These are phyloP conservation scores for Phortica magna DNA, from an alignment of 2,888 invertebrate species.

Conservation along the genomic window DNA sequence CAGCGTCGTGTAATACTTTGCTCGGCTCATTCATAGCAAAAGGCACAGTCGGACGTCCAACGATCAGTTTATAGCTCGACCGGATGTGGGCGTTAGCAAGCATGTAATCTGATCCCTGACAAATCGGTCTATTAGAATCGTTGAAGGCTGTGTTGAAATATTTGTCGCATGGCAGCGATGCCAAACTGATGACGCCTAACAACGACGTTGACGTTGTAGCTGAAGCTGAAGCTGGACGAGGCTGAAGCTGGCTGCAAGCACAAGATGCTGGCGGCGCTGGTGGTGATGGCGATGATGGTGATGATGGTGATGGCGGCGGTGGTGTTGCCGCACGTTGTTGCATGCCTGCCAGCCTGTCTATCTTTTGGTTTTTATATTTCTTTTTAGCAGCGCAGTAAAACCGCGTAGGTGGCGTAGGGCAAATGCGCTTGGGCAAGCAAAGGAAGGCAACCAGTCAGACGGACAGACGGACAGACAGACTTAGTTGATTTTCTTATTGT, in stretches of 20 bases:
- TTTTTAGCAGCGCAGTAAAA: conserved; percentile 30
- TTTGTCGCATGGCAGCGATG: conserved; percentile 70
- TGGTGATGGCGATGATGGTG: conserved; percentile 1
- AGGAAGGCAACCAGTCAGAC: background rate
- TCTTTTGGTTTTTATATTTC: too few relatives aligned
- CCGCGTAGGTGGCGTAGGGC: conserved; percentile 62
- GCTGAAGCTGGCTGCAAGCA: background rate
- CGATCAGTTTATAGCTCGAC: conserved; percentile 42
- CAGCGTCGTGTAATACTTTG: background rate
- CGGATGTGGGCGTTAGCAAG: conserved; percentile 76
- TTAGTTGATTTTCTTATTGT: background rate
- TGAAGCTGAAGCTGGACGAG: conserved; percentile 49
- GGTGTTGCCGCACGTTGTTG: conserved; percentile 15
- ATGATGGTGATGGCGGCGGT: conserved; percentile 1
- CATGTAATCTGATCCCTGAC: conserved; percentile 76
- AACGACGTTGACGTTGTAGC: conserved; percentile 36
- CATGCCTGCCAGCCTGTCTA: background rate
- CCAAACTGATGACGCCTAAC: conserved; percentile 14
- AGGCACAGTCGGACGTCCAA: conserved; percentile 30
- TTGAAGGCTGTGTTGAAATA: conserved; percentile 73
- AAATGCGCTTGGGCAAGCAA: conserved; percentile 48
- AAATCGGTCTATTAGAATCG: conserved; percentile 77
- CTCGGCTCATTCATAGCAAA: conserved; percentile 19
- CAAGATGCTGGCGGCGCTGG: conserved; percentile 39
- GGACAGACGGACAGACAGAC: background rate